phyloP scores from a whole-genome alignment of 2,113 vertebrate genomes.

The Morone saxatilis region DNA sequence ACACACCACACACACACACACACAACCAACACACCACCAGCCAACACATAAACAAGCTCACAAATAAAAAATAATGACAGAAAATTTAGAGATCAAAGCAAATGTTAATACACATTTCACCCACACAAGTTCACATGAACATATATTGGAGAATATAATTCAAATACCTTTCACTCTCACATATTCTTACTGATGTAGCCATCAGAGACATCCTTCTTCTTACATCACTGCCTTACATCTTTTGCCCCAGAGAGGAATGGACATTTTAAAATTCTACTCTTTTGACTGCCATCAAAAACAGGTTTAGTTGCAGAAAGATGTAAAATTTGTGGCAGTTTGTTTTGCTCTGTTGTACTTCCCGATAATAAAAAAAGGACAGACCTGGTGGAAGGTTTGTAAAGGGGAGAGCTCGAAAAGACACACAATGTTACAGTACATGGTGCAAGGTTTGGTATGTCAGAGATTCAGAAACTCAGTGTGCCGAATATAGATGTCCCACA shows the following conservation, averaged over 20 bases:
- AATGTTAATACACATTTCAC: constrained; percentile 55
- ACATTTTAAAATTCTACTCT: constrained; percentile 35
- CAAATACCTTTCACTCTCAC: constrained; percentile 56
- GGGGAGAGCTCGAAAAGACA: not conserved
- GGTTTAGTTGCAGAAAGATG: constrained; percentile 11
- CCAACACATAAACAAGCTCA: constrained; percentile 17
- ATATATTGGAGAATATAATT: constrained; percentile 42
- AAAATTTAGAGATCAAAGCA: constrained; percentile 68
- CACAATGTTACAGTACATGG: not conserved
- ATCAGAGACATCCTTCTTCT: constrained; percentile 35
- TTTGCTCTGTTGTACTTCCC: not conserved
- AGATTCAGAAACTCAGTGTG: not conserved
- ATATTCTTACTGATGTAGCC: constrained; percentile 47
- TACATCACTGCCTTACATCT: constrained; percentile 12
- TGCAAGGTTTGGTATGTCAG: not conserved
- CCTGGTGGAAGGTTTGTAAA: not conserved
- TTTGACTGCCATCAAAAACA: constrained; percentile 34
- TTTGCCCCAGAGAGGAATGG: constrained; percentile 37
- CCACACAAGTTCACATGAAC: constrained; percentile 59
- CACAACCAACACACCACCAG: no score
- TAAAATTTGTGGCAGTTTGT: constrained; percentile 36
- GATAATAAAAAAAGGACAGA: constrained; percentile 4
- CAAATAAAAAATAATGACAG: constrained; percentile 32
- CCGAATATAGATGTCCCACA: not conserved
- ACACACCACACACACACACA: no score